Evolutionary conservation across 2,888 invertebrate genomes (phyloP).

Genomic region (Melanophora roralis): DNA sequence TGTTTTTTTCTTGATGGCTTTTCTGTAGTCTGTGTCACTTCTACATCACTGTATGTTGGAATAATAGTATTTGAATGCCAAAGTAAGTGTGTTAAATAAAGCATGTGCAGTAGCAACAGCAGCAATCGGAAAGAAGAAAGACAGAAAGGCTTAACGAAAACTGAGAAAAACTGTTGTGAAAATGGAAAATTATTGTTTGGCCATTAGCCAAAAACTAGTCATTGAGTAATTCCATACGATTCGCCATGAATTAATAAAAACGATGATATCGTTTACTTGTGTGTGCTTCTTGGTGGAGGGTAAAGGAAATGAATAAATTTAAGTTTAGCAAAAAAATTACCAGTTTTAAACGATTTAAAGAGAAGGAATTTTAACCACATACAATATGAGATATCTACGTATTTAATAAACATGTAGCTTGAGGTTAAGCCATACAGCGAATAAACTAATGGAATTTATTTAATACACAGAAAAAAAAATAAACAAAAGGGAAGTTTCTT

Average conservation of each 20-base stretch:
- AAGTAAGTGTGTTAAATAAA: slow-evolving; percentile 43
- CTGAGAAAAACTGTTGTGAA: slow-evolving; percentile 64
- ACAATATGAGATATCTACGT: no score
- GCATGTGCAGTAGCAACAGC: background rate
- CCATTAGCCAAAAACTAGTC: slow-evolving; percentile 70
- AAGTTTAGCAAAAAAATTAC: no score
- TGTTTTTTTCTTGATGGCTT: slow-evolving; percentile 6
- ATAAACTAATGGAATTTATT: no score
- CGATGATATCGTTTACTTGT: slow-evolving; percentile 21
- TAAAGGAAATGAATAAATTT: background rate
- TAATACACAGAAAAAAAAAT: no score
- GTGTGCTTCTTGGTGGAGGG: background rate
- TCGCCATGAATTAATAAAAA: slow-evolving; percentile 48
- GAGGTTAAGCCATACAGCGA: no score
- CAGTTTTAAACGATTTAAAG: no score
- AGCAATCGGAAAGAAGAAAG: slow-evolving; percentile 6
- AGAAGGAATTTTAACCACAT: no score
- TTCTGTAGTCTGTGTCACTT: slow-evolving; percentile 1
- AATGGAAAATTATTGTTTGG: slow-evolving; percentile 75
- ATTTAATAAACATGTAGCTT: no score
- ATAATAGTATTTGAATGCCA: slow-evolving; percentile 43
- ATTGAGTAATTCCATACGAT: slow-evolving; percentile 61
- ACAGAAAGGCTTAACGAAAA: slow-evolving; percentile 64
- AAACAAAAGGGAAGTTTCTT: no score
- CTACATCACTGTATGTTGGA: slow-evolving; percentile 9